These are phyloP conservation scores for Scaptomyza polygonia DNA, from an alignment of 2,888 invertebrate species.

Conservation along the genomic window DNA sequence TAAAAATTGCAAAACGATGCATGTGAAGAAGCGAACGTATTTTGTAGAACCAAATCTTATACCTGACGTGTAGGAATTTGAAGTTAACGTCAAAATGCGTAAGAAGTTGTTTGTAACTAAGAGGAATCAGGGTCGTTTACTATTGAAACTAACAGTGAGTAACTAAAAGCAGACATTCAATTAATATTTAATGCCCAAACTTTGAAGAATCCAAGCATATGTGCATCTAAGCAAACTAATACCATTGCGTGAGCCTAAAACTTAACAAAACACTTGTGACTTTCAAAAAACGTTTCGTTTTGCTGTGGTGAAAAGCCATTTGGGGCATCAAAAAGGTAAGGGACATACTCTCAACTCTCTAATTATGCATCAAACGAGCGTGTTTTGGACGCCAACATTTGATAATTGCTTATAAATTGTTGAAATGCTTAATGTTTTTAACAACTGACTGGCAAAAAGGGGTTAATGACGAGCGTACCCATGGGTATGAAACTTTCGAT, in stretches of 20 bases:
- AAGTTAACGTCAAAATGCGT: too few species aligned
- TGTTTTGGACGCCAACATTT: constrained; percentile 39
- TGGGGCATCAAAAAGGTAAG: constrained; percentile 15
- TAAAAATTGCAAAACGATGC: background rate
- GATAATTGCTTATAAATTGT: constrained; percentile 73
- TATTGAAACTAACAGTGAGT: too few species aligned
- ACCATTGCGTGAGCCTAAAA: background rate
- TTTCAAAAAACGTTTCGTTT: background rate
- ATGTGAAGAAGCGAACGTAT: too few species aligned
- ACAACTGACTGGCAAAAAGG: constrained; percentile 65
- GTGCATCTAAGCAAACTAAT: background rate
- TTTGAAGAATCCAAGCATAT: background rate
- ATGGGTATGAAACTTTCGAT: constrained; percentile 34
- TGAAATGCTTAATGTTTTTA: constrained; percentile 63
- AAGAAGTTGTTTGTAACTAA: too few species aligned
- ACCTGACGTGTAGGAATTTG: too few species aligned
- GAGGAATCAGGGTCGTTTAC: too few species aligned
- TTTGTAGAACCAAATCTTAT: too few species aligned
- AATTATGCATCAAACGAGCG: constrained; percentile 53
- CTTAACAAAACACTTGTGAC: background rate
- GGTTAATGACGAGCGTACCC: constrained; percentile 63
- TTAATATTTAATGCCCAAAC: background rate
- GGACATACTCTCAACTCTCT: constrained; percentile 43
- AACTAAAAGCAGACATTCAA: background rate
- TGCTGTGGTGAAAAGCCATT: constrained; percentile 8